Evolutionary conservation across 2,113 vertebrate genomes (phyloP), one percentile per base, ranked within the genome.

Genomic region (Gallinago paraguaiae): DNA sequence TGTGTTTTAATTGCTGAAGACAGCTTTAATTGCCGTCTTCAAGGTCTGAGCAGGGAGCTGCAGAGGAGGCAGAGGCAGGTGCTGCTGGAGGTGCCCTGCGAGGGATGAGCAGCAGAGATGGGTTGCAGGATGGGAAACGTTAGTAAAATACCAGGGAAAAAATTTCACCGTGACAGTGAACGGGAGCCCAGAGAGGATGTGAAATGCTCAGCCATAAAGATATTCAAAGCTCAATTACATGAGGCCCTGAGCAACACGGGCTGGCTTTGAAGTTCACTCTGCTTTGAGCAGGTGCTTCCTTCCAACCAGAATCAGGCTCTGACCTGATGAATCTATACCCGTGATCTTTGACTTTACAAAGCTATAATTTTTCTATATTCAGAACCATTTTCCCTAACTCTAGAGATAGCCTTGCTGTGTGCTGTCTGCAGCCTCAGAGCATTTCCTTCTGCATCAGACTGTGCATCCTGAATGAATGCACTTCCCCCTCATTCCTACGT

Each of bases 371-470:
- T 46, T 19, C 43, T 22, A 0, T 17, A 6, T 39, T 64, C 68
- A 17, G 19, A 72, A 43, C 45, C 50, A 2, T 20, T 91, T 90
- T 45, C 68, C 39, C 9, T 30, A 0, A 4, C 8, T 61, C 48
- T 31, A 30, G n/a, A 48, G 30, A 28, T 1, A 25, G 28, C 27
- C 4, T 45, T 50, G 59, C 53, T 17, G 0, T 0, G 7, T 50
- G 60, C 70, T 27, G 1, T 0, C 41, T 35, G 23, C 6, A 15
- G 9, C 79, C 10, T 23, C 61, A 35, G 11, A 39, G 6, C 20
- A 3, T 51, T 79, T 90, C 18, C 11, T 39, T 60, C 27, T 19
- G 16, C 9, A 2, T 35, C 39, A 13, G 4, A 1, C 37, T 45
- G 11, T 59, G 46, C 43, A 16, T 14, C 25, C 89, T 39, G 54